Evolutionary conservation across 2,797 vertebrate genomes (phyloP), one percentile per base, ranked within the genome.

Genomic region (Gymnodraco acuticeps): DNA sequence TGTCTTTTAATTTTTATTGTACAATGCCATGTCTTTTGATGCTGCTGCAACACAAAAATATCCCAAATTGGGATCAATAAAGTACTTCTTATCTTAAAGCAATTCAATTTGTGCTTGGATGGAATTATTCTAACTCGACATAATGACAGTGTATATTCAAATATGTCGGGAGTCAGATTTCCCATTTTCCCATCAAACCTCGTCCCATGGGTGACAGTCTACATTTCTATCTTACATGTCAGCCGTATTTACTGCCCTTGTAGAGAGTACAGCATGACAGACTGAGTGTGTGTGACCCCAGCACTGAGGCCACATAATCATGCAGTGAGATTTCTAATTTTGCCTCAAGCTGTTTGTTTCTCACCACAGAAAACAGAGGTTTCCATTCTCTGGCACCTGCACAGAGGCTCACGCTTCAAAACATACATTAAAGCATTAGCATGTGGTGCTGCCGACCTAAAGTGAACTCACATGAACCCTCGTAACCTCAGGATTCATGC

Each of bases 381-480:
- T 77, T 53, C 54, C 75, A 62, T 78, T 77, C 31, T 65, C 50
- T 58, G 41, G 65, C 76, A 72, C 51, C 66, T 19, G 3, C 60
- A 31, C 3, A 33, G 2, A 45, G 31, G 62, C 70, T 71, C 61
- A 5, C 3, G 9, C 64, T 78, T 75, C 51, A 33, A 86, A 74
- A 80, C n/a, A 53, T 59, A 68, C 54, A 46, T 31, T 19, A 13
- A 68, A 77, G 38, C 13, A 71, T 65, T 73, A 70, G 71, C 66
- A 75, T 76, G 75, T 75, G 84, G 84, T 45, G 10, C 64, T n/a
- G 51, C 73, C 58, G 59, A 70, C 78, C 65, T 63, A 19, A 59
- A 73, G 65, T 81, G 82, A 90, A 90, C 89, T 84, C 82, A 0
- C 9, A 20, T 74, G 72, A 87, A 78, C 85, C 60, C 53, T 50